These are phyloP conservation scores for Montipora foliosa DNA, from an alignment of 64 coral and sea anemone genomes.

Conservation along the genomic window DNA sequence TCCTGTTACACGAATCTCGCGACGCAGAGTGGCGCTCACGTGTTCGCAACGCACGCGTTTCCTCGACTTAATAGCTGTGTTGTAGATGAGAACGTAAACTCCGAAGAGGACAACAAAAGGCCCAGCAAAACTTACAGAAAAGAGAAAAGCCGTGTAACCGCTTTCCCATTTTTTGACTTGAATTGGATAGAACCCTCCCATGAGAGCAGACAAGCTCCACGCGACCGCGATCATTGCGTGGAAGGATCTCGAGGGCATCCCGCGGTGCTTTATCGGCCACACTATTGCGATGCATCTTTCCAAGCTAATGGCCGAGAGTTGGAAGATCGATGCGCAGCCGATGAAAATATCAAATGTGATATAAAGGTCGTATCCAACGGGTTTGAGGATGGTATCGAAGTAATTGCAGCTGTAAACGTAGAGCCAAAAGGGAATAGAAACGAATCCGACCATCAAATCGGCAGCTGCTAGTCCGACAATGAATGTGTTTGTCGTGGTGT, in stretches of 20 bases:
- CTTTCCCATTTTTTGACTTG: slow-evolving; percentile 14
- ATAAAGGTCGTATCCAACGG: slow-evolving; percentile 36
- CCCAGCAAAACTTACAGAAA: slow-evolving; percentile 60
- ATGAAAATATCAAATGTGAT: slow-evolving; percentile 80
- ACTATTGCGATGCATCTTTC: slow-evolving; percentile 84
- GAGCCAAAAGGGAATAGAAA: slow-evolving; percentile 78
- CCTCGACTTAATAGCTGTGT: slow-evolving; percentile 4
- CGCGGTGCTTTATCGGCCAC: slow-evolving; percentile 64
- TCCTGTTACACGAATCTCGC: slow-evolving; percentile 60
- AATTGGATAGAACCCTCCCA: slow-evolving; percentile 63
- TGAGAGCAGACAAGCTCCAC: slow-evolving; percentile 61
- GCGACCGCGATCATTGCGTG: slow-evolving; percentile 49
- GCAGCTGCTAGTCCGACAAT: slow-evolving; percentile 78
- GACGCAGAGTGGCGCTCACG: slow-evolving; percentile 9
- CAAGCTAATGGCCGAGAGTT: slow-evolving; percentile 89
- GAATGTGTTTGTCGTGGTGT: slow-evolving; percentile 78
- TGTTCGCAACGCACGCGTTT: not conserved
- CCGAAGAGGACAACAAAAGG: slow-evolving; percentile 70
- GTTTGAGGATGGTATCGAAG: not conserved
- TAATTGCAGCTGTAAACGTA: slow-evolving; percentile 58
- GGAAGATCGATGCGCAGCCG: slow-evolving; percentile 80
- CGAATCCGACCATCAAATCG: slow-evolving; percentile 72
- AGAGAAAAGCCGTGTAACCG: slow-evolving; percentile 62
- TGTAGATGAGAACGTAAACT: slow-evolving; percentile 72
- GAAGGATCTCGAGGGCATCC: slow-evolving; percentile 33